Base-by-base conservation (phyloP, 2,797 vertebrate species). In the Tapera naevia region DNA sequence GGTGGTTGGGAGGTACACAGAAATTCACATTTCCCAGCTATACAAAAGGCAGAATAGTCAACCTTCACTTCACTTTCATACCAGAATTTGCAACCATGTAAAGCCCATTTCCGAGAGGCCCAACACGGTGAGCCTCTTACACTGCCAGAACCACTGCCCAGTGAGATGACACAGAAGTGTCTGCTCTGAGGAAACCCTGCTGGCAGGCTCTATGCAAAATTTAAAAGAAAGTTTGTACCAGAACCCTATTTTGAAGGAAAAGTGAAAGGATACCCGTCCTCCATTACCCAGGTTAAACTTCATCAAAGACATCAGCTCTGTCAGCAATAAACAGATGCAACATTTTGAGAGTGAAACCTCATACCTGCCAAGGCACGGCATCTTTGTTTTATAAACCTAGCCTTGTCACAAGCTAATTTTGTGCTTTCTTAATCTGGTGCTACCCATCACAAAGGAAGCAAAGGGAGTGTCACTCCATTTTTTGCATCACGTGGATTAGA, bases 1-100 rank as follows among this genome's bases (percentile, higher is more conserved):
- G 51, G 33, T n/a, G 39, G 43, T 73, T 39, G 50, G 0, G 0
- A 83, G 57, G 58, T 25, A 75, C 28, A 48, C 0, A 86, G 50
- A 75, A 84, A 88, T 54, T 41, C 57, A 15, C 10, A 41, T 46
- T 83, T 83, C 32, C n/a, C 74, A 61, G 37, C 65, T 75, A 54
- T 57, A 39, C 21, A 15, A 57, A 86, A 86, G 41, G 50, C 65
- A 92, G 50, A 54, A 32, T 7, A 72, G 39, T 54, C 51, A 71
- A 39, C 46, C 56, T 57, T 73, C 30, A 80, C 54, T 84, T 74
- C 43, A 17, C 58, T 71, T 86, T 48, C 58, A 13, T 66, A 75
- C 33, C 39, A 60, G n/a, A 56, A 88, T 53, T 23, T 90, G 74
- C 80, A 85, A 32, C 51, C 19, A 10, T 28, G 32, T 35, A 76